Conservation (phyloP, 2,888 invertebrate species). For the Trichacis sp. region DNA sequence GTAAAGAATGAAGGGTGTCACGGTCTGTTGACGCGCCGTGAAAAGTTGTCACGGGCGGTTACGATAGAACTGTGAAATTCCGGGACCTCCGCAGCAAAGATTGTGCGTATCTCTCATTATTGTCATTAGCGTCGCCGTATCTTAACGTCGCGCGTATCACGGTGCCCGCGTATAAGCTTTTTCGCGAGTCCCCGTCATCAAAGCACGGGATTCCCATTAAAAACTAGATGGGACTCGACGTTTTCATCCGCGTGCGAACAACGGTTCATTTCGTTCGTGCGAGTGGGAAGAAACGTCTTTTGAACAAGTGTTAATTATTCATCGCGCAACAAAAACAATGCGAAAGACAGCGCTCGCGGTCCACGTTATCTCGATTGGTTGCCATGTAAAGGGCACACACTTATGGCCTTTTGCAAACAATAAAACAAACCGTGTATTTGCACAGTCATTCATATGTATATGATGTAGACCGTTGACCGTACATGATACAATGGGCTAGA, state of each 20-base stretch:
- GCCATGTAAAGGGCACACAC: slow-evolving; percentile 29
- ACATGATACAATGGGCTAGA: slow-evolving; percentile 29
- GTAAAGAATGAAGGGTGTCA: too few relatives aligned
- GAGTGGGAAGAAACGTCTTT: too few relatives aligned
- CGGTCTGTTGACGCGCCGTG: slow-evolving; percentile 91
- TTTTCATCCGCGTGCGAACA: too few relatives aligned
- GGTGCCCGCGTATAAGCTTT: too few relatives aligned
- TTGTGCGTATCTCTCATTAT: slow-evolving; percentile 73
- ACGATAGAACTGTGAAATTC: slow-evolving; percentile 97
- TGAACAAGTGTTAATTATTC: too few relatives aligned
- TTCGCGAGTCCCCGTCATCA: too few relatives aligned
- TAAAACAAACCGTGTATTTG: slow-evolving; percentile 38
- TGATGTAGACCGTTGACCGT: slow-evolving; percentile 35
- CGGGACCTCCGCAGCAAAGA: slow-evolving; percentile 96
- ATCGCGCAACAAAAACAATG: too few relatives aligned
- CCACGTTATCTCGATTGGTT: slow-evolving; percentile 35
- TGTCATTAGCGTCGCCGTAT: not conserved
- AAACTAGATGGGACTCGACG: too few relatives aligned
- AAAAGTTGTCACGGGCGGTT: slow-evolving; percentile 97
- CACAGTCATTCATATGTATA: slow-evolving; percentile 41
- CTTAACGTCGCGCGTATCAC: too few relatives aligned
- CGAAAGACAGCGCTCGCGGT: not conserved
- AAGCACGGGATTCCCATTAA: too few relatives aligned
- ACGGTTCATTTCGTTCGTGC: too few relatives aligned
- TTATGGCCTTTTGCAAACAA: slow-evolving; percentile 37